Evolutionary conservation across 2,888 invertebrate genomes (phyloP).

Genomic region (Halictus ligatus): DNA sequence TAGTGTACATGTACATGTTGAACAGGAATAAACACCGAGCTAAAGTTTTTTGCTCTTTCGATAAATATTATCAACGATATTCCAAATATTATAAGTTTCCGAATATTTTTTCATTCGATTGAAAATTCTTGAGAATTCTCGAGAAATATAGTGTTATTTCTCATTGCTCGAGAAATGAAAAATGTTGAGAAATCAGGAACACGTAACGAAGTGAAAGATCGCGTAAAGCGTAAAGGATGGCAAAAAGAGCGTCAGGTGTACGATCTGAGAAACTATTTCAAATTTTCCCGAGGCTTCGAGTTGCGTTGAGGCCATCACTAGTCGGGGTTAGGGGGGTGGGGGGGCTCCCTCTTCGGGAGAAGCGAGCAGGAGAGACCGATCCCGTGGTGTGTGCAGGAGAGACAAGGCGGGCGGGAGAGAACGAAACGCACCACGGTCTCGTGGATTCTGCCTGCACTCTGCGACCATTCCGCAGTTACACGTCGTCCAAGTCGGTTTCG

Average conservation of each 20-base stretch:
- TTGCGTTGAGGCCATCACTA: slow-evolving; percentile 52
- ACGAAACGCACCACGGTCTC: slow-evolving; percentile 68
- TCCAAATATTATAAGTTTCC: too few species aligned
- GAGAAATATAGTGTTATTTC: too few species aligned
- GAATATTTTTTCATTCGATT: too few species aligned
- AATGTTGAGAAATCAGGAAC: too few species aligned
- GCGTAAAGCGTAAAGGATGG: neutral
- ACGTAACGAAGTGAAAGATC: too few species aligned
- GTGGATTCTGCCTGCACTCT: slow-evolving; percentile 69
- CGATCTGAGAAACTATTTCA: neutral
- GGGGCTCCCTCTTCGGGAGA: slow-evolving; percentile 65
- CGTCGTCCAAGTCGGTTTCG: slow-evolving; percentile 70
- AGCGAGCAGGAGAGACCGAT: slow-evolving; percentile 53
- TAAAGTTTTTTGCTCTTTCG: too few species aligned
- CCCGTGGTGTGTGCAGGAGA: slow-evolving; percentile 41
- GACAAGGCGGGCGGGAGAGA: slow-evolving; percentile 56
- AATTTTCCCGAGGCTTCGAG: neutral
- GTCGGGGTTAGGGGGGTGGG: slow-evolving; percentile 58
- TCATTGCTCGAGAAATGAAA: too few species aligned
- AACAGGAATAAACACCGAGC: too few species aligned
- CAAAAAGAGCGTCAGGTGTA: neutral
- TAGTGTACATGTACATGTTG: too few species aligned
- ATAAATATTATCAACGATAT: too few species aligned
- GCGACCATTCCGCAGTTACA: slow-evolving; percentile 73
- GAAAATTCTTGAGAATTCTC: too few species aligned